Percentiles rank a stretch among this genome's conserved stretches.
phyloP scores from a whole-genome alignment of 2,888 invertebrate genomes.

The Peribatodes rhomboidaria region DNA sequence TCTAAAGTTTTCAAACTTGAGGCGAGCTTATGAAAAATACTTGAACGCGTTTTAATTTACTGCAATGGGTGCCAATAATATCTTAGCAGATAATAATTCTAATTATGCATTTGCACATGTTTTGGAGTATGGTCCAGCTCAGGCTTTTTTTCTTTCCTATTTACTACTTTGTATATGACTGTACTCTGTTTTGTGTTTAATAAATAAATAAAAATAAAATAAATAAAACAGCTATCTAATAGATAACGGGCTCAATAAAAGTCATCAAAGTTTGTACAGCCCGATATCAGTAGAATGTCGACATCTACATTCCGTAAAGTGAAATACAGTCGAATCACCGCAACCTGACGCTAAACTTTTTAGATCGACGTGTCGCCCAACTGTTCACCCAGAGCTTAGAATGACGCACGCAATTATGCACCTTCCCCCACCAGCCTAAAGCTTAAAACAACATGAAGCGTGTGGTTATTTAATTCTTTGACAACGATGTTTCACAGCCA shows the following conservation, averaged over 20 bases:
- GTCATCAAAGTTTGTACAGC: conserved; percentile 58
- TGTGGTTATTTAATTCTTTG: conserved; percentile 76
- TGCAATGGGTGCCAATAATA: neutral
- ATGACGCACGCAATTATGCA: conserved; percentile 59
- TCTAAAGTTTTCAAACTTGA: conserved; percentile 2
- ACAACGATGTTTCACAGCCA: conserved; percentile 84
- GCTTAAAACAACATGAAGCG: conserved; percentile 42
- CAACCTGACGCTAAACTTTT: conserved; percentile 70
- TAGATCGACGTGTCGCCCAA: conserved; percentile 71
- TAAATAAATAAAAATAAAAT: too few species aligned
- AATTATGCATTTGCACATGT: too few species aligned
- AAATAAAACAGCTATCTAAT: neutral
- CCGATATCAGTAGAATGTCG: conserved; percentile 45
- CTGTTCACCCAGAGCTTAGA: conserved; percentile 58
- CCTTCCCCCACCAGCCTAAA: conserved; percentile 57
- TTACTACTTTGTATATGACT: too few species aligned
- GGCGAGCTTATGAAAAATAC: conserved; percentile 11
- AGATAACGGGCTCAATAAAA: conserved; percentile 37
- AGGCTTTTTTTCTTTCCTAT: too few species aligned
- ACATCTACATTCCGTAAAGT: conserved; percentile 64
- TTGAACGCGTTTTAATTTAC: conserved; percentile 23
- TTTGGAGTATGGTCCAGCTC: too few species aligned
- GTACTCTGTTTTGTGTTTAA: too few species aligned
- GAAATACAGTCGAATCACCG: conserved; percentile 68
- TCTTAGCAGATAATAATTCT: conserved; percentile 10